Percentiles rank a stretch among this genome's conserved stretches.
Evolutionary conservation across 2,113 vertebrate species (phyloP).

Genomic region (Xenopus laevis): DNA sequence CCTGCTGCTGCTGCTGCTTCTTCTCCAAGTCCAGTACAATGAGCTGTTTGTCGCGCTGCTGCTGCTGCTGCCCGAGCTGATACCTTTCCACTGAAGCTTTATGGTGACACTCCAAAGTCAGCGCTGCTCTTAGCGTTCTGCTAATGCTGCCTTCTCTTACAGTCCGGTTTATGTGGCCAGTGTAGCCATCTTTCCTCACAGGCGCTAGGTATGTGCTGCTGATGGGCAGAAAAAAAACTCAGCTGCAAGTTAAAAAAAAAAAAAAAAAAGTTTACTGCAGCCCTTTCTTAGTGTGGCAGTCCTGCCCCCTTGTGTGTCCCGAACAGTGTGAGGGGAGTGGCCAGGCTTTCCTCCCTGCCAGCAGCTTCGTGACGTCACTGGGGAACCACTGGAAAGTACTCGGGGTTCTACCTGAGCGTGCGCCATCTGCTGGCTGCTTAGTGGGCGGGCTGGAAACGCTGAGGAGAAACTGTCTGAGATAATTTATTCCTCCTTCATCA

Average conservation of each 20-base stretch:
- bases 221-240: neutral
- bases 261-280: constrained; percentile 22
- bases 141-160: neutral
- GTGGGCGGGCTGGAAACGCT: neutral
- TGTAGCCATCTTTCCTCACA: constrained; percentile 13
- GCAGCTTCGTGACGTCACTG: constrained; percentile 49
- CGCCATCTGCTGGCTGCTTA: constrained; percentile 20
- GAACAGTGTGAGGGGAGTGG: constrained; percentile 47
- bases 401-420: neutral
- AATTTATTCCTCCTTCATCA: too few species aligned
- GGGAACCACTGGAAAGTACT: constrained; percentile 26
- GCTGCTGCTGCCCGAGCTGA: neutral
- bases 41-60: constrained; percentile 38
- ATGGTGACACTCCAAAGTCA: neutral
- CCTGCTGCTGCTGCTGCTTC: constrained; percentile 14
- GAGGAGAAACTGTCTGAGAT: too few species aligned
- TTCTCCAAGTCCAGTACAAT: constrained; percentile 20
- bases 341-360: constrained; percentile 34
- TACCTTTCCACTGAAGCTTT: neutral
- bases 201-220: neutral
- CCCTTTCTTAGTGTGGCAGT: constrained; percentile 8
- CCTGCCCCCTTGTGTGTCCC: constrained; percentile 35
- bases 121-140: neutral
- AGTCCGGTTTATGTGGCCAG: neutral
- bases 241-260: neutral